Evolutionary conservation across 2,797 vertebrate species (phyloP).

Genomic region (Girardinus metallicus): DNA sequence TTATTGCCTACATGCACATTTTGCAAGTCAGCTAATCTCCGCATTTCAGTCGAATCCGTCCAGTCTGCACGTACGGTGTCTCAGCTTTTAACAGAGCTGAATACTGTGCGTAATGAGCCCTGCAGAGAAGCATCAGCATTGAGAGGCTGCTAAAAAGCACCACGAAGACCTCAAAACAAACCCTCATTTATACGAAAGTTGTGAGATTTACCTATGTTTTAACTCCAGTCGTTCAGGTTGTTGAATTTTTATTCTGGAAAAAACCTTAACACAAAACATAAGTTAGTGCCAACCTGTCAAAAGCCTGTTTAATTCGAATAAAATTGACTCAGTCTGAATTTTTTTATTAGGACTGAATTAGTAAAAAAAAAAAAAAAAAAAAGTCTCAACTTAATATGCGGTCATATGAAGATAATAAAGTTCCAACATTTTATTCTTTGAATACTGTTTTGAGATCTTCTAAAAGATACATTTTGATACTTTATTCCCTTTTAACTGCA

Average conservation of each 20-base stretch:
- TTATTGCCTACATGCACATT: neutral
- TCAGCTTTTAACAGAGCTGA: neutral
- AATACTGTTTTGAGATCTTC: too few species aligned
- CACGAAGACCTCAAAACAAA: neutral
- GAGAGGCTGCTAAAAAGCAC: neutral
- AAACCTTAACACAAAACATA: neutral
- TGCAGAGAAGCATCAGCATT: neutral
- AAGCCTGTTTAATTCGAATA: neutral
- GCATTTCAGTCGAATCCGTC: neutral
- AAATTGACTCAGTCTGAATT: neutral
- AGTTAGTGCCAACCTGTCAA: neutral
- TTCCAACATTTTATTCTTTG: neutral
- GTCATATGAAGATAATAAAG: neutral
- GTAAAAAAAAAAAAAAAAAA: neutral
- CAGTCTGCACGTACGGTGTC: too few species aligned
- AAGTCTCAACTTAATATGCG: neutral
- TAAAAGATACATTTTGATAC: too few species aligned
- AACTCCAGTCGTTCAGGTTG: neutral
- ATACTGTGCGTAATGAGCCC: neutral
- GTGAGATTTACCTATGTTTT: neutral
- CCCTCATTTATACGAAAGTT: neutral
- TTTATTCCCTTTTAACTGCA: too few species aligned
- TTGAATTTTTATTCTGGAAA: neutral
- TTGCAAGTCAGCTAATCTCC: neutral
- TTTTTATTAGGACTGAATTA: neutral